Conservation (phyloP, 1,140 invertebrate species). For the Limonius californicus region DNA sequence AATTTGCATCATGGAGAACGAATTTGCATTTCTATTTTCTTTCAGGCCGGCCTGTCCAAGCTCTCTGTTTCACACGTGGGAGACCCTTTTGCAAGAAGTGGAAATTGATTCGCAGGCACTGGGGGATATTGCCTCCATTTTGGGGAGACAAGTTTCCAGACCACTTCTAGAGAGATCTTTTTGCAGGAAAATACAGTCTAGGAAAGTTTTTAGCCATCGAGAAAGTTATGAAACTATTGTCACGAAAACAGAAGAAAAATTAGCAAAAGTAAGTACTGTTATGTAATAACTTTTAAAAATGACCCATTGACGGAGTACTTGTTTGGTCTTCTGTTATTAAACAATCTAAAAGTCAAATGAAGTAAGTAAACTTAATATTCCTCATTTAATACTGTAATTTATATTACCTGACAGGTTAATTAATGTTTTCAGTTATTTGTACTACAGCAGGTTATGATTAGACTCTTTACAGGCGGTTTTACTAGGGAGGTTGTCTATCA, state of each 20-base stretch:
- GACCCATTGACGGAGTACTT: too few relatives aligned
- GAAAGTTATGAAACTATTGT: slow-evolving; percentile 89
- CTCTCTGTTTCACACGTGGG: slow-evolving; percentile 87
- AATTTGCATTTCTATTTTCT: slow-evolving; percentile 14
- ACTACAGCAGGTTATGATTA: too few relatives aligned
- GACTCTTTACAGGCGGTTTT: too few relatives aligned
- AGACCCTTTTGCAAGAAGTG: slow-evolving; percentile 85
- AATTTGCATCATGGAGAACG: too few relatives aligned
- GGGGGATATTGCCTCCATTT: slow-evolving; percentile 79
- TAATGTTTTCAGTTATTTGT: too few relatives aligned
- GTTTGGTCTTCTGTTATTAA: too few relatives aligned
- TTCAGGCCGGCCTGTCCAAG: slow-evolving; percentile 73
- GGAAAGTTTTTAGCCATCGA: slow-evolving; percentile 87
- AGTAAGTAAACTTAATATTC: too few relatives aligned
- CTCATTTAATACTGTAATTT: too few relatives aligned
- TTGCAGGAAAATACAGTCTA: slow-evolving; percentile 87
- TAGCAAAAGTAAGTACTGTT: slow-evolving; percentile 80
- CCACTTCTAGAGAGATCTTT: slow-evolving; percentile 86
- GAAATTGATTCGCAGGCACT: slow-evolving; percentile 89
- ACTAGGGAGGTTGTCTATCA: too few relatives aligned
- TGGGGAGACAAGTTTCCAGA: slow-evolving; percentile 79
- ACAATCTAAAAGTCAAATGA: too few relatives aligned
- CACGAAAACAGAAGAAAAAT: slow-evolving; percentile 83
- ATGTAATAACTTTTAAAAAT: too few relatives aligned
- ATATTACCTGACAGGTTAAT: too few relatives aligned